Evolutionary conservation across 2,888 invertebrate species (phyloP), one percentile per base, ranked within the genome.

Genomic region (Luffia ferchaultella): DNA sequence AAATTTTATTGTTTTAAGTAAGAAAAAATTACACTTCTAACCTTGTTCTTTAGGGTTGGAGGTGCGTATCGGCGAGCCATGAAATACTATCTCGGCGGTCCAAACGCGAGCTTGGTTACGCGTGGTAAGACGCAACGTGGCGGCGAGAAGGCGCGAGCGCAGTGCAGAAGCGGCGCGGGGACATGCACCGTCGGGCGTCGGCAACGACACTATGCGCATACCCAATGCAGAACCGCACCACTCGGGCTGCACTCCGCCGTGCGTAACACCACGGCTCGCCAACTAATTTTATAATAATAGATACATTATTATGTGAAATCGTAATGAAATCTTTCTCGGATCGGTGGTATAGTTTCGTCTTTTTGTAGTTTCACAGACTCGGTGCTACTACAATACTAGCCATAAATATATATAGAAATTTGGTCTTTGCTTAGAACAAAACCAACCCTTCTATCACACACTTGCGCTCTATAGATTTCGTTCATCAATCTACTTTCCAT

Each of bases 241-340:
- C 76, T 97, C 97, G 0, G 96, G 93, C 71, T 95, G 95, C 49
- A 97, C 86, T 0, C 96, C 97, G 73, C 96, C 95, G 77, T 97
- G 96, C 40, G 93, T 90, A 57, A 97, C 93, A 55, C 92, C 93
- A 55, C 92, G 87, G 53, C 88, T 88, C 18, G 92, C 90, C 54
- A 95, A 67, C 91, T 92, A 30, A 30, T n/a, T n/a, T n/a, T n/a
- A n/a, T n/a, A n/a, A n/a, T n/a, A n/a, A n/a, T n/a, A n/a, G n/a
- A n/a, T n/a, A n/a, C n/a, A n/a, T n/a, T n/a, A n/a, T n/a, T n/a
- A n/a, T n/a, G n/a, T n/a, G n/a, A n/a, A n/a, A n/a, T n/a, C n/a
- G n/a, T n/a, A n/a, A n/a, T n/a, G n/a, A n/a, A n/a, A n/a, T n/a
- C n/a, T n/a, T n/a, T n/a, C n/a, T n/a, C n/a, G n/a, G n/a, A n/a